phyloP scores from a whole-genome alignment of 2,797 vertebrate species.

The Epinephelus coioides region DNA sequence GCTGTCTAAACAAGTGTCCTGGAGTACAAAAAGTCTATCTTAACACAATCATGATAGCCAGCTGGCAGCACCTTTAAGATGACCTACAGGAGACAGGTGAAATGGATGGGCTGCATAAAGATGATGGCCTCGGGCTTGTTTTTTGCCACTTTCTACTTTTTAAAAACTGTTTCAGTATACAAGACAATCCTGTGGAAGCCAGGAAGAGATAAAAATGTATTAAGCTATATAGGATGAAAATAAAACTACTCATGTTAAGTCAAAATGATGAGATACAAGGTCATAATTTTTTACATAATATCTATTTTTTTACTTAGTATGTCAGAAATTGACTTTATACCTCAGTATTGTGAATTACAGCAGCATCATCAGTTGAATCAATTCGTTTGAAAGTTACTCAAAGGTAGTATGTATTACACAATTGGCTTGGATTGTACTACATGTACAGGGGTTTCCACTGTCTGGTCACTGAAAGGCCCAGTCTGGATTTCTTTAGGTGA shows the following conservation, averaged over 20 bases:
- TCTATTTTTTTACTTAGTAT: not conserved
- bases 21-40: conserved; percentile 20
- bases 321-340: not conserved
- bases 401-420: too few species aligned
- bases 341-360: not conserved
- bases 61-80: conserved; percentile 29
- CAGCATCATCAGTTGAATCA: not conserved
- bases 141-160: not conserved
- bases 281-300: not conserved
- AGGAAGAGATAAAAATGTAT: not conserved
- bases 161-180: not conserved
- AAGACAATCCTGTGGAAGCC: not conserved
- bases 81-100: conserved; percentile 20
- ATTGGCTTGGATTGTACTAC: too few species aligned
- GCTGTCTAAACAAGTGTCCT: conserved; percentile 59
- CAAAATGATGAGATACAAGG: not conserved
- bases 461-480: too few species aligned
- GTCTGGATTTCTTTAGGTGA: too few species aligned
- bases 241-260: not conserved
- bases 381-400: too few species aligned
- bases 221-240: not conserved
- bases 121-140: conserved; percentile 4
- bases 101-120: conserved; percentile 13
- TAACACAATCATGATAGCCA: conserved; percentile 8
- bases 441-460: too few species aligned